These are phyloP conservation scores for Drosophila eugracilis DNA, from an alignment of 1,140 invertebrate genomes.

Conservation along the genomic window DNA sequence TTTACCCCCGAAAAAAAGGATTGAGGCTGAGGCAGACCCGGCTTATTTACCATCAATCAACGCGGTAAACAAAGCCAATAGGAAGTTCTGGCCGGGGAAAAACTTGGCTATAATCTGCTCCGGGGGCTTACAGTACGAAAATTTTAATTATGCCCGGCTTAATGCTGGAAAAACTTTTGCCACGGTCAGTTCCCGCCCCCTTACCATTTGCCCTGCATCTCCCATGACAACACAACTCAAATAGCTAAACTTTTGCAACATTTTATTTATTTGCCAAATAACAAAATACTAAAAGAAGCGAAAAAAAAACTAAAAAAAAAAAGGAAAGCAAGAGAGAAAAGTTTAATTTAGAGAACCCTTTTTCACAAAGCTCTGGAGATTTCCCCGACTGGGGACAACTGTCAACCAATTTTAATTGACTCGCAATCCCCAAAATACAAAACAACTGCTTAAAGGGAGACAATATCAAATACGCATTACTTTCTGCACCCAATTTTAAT, in stretches of 20 bases:
- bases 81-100: conserved; percentile 31
- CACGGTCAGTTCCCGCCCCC: conserved; percentile 51
- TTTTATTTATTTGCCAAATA: conserved; percentile 77
- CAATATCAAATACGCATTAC: conserved; percentile 68
- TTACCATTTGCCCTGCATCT: background rate
- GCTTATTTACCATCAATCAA: conserved; percentile 76
- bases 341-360: conserved; percentile 64
- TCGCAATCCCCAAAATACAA: conserved; percentile 51
- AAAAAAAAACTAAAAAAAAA: background rate
- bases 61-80: conserved; percentile 62
- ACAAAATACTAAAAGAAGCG: conserved; percentile 5
- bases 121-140: conserved; percentile 69
- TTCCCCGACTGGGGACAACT: conserved; percentile 36
- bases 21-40: conserved; percentile 4
- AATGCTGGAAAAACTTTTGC: conserved; percentile 64
- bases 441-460: conserved; percentile 29
- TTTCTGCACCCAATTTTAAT: conserved; percentile 69
- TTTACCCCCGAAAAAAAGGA: conserved; percentile 45
- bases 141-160: conserved; percentile 81
- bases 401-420: conserved; percentile 80
- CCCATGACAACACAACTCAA: conserved; percentile 40
- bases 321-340: conserved; percentile 16
- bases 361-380: conserved; percentile 45
- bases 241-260: conserved; percentile 72
- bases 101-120: conserved; percentile 67